These are phyloP conservation scores for Trichonephila clavata DNA, from an alignment of 1,140 invertebrate genomes.

Conservation along the genomic window DNA sequence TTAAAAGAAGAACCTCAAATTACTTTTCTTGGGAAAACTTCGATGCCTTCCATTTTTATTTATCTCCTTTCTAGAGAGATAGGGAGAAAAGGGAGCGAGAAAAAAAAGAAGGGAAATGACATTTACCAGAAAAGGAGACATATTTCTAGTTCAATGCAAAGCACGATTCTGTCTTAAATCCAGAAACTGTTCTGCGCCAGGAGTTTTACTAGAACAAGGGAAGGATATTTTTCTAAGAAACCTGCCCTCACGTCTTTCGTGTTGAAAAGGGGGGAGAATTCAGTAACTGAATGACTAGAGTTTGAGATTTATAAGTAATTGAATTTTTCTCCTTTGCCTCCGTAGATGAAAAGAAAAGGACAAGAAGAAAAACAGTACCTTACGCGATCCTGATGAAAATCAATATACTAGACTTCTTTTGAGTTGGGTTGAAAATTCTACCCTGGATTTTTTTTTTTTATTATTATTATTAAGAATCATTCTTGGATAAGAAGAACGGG, in stretches of 20 bases:
- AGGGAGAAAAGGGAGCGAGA: neutral
- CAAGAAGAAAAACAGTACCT: conserved; percentile 28
- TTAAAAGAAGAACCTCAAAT: conserved; percentile 30
- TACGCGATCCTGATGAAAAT: neutral
- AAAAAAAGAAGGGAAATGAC: neutral
- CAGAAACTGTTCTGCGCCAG: neutral
- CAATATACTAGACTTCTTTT: neutral
- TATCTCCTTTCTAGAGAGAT: neutral
- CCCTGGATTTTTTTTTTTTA: neutral
- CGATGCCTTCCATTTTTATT: neutral
- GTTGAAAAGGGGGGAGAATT: conserved; percentile 14
- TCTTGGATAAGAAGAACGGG: neutral
- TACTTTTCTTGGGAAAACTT: conserved; percentile 16
- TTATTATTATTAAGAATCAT: neutral
- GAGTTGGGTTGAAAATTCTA: neutral
- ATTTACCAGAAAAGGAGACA: neutral
- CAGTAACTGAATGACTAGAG: conserved; percentile 16
- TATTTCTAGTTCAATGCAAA: conserved; percentile 19
- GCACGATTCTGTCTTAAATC: conserved; percentile 34
- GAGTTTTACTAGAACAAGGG: conserved; percentile 1
- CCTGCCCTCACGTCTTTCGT: neutral
- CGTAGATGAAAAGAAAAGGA: conserved; percentile 6
- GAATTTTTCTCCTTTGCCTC: conserved; percentile 36
- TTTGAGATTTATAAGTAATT: conserved; percentile 37
- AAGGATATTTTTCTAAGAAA: conserved; percentile 10